Conservation (phyloP, 1,140 invertebrate genomes). For the Scaptomyza montana region DNA sequence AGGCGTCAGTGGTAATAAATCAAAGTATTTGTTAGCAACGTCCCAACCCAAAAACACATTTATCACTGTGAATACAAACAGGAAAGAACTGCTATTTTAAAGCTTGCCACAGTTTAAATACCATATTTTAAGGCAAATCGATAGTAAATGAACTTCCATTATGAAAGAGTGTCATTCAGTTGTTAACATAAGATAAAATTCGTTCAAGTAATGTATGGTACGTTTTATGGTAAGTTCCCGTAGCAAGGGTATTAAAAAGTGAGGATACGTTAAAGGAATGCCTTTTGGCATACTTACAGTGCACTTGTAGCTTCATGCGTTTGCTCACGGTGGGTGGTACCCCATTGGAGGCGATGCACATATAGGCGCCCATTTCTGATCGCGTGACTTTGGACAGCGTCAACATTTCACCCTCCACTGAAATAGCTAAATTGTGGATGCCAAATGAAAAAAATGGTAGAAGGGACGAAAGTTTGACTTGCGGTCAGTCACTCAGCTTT, state of each 20-base stretch:
- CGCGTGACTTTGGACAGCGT: constrained; percentile 91
- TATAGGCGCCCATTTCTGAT: constrained; percentile 93
- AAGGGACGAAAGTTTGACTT: constrained; percentile 29
- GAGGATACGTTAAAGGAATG: neutral
- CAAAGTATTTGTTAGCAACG: constrained; percentile 59
- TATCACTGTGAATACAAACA: constrained; percentile 29
- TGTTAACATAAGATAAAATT: no score
- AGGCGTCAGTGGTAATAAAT: constrained; percentile 46
- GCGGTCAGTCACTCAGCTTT: constrained; percentile 27
- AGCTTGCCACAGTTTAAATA: neutral
- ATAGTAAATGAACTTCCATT: no score
- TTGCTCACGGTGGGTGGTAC: constrained; percentile 92
- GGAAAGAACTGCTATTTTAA: neutral
- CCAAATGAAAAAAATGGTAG: neutral
- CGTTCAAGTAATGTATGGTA: no score
- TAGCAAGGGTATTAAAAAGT: neutral
- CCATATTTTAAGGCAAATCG: neutral
- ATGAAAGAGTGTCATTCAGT: no score
- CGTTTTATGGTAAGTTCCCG: no score
- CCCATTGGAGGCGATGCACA: constrained; percentile 91
- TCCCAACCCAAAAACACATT: constrained; percentile 17
- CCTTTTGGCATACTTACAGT: constrained; percentile 89
- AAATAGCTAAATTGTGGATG: constrained; percentile 84
- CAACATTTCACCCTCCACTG: constrained; percentile 90
- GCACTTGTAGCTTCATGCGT: constrained; percentile 91